phyloP scores from a whole-genome alignment of 2,797 vertebrate species.

The Leucoraja ocellata region DNA sequence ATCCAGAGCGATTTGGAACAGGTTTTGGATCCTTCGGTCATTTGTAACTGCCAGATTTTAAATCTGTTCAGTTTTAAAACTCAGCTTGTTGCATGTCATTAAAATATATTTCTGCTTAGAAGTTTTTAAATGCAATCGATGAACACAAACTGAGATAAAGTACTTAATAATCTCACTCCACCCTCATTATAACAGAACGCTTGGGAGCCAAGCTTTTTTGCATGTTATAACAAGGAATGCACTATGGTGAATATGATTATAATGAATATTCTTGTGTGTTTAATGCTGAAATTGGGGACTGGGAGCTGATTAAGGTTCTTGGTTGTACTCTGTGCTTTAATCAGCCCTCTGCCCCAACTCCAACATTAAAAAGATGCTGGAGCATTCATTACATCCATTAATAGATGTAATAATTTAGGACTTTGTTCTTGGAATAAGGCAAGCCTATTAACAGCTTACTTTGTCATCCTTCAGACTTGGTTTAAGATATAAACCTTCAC shows the following conservation, averaged over 20 bases:
- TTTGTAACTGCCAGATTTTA: slow-evolving; percentile 29
- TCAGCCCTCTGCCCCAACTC: slow-evolving; percentile 10
- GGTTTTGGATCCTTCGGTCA: slow-evolving; percentile 24
- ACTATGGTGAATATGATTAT: slow-evolving; percentile 16
- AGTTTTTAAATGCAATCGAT: slow-evolving; percentile 31
- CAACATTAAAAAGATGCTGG: not conserved
- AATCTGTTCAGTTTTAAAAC: slow-evolving; percentile 36
- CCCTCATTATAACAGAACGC: slow-evolving; percentile 18
- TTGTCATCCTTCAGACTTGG: not conserved
- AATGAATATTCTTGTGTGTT: slow-evolving; percentile 31
- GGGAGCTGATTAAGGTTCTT: not conserved
- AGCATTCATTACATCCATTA: slow-evolving; percentile 19
- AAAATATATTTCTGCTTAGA: slow-evolving; percentile 30
- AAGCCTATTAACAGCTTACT: slow-evolving; percentile 20
- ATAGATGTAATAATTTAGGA: slow-evolving; percentile 4
- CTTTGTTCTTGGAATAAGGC: slow-evolving; percentile 10
- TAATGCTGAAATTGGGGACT: slow-evolving; percentile 31
- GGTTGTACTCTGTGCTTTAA: not conserved
- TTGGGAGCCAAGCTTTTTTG: slow-evolving; percentile 9
- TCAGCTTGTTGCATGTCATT: slow-evolving; percentile 33
- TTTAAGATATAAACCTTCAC: not conserved
- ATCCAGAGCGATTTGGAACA: slow-evolving; percentile 31
- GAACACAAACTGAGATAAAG: slow-evolving; percentile 17
- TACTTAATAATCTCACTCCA: slow-evolving; percentile 18
- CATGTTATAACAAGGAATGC: slow-evolving; percentile 17